Percentiles rank a stretch among this genome's conserved stretches.
These are phyloP conservation scores for Ailuropoda melanoleuca DNA, from an alignment of 2,113 vertebrate species.

Conservation along the genomic window DNA sequence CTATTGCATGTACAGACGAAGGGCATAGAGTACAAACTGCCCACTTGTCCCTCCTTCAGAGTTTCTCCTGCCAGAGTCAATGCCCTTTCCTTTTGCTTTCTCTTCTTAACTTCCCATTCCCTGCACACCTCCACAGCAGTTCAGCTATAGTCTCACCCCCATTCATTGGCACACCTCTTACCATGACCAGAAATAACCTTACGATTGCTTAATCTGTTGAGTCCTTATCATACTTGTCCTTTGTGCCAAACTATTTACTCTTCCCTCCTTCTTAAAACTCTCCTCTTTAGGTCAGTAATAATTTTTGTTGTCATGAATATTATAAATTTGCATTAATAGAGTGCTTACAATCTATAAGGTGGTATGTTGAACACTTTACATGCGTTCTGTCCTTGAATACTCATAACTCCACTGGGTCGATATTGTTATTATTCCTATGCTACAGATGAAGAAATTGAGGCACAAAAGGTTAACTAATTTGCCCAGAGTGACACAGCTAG, in stretches of 20 bases:
- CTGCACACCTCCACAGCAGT: background rate
- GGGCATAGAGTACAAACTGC: background rate
- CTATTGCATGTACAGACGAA: background rate
- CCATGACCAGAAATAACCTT: background rate
- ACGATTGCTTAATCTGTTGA: background rate
- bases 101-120: background rate
- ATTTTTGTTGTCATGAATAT: background rate
- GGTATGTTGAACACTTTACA: background rate
- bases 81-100: background rate
- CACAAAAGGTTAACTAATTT: background rate
- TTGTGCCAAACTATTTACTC: background rate
- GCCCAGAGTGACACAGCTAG: background rate
- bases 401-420: background rate
- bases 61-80: background rate
- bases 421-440: background rate
- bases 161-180: background rate
- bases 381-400: background rate
- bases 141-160: background rate
- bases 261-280: background rate
- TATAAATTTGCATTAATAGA: background rate
- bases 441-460: background rate
- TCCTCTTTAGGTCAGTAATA: background rate
- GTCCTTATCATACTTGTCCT: background rate
- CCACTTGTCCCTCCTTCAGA: background rate
- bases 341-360: background rate